Evolutionary conservation across 2,797 vertebrate species (phyloP).

Genomic region (Sternotherus odoratus): DNA sequence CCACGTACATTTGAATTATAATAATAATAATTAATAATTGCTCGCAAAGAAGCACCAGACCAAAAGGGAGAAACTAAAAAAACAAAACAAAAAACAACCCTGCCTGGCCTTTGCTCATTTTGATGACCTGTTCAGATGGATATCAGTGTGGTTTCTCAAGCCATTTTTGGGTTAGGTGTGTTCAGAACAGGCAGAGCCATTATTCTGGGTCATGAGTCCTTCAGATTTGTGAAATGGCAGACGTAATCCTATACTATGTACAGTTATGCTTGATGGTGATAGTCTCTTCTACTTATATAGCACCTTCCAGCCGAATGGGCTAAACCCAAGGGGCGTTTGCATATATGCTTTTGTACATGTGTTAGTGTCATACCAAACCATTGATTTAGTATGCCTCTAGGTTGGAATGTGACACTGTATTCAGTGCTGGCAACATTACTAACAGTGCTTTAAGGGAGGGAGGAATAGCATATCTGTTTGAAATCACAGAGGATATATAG

Average conservation of each 20-base stretch:
- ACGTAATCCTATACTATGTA: neutral
- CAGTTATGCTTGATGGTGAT: neutral
- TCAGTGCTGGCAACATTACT: conserved; percentile 47
- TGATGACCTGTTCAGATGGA: neutral
- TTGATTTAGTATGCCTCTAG: conserved; percentile 38
- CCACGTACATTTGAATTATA: conserved; percentile 22
- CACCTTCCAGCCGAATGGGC: neutral
- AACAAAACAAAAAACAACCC: neutral
- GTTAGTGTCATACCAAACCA: conserved; percentile 34
- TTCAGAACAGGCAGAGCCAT: neutral
- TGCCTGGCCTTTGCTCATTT: neutral
- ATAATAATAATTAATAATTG: conserved; percentile 12
- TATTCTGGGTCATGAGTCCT: neutral
- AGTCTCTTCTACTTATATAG: conserved; percentile 16
- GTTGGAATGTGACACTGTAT: conserved; percentile 42
- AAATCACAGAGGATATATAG: conserved; percentile 44
- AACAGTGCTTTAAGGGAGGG: conserved; percentile 65
- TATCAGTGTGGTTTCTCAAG: neutral
- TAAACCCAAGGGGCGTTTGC: neutral
- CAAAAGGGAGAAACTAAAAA: neutral
- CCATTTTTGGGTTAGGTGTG: neutral
- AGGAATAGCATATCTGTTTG: conserved; percentile 66
- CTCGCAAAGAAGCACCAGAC: neutral
- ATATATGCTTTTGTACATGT: conserved; percentile 7
- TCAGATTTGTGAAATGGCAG: conserved; percentile 23